phyloP scores from a whole-genome alignment of 1,140 invertebrate species.

The Magallana gigas region DNA sequence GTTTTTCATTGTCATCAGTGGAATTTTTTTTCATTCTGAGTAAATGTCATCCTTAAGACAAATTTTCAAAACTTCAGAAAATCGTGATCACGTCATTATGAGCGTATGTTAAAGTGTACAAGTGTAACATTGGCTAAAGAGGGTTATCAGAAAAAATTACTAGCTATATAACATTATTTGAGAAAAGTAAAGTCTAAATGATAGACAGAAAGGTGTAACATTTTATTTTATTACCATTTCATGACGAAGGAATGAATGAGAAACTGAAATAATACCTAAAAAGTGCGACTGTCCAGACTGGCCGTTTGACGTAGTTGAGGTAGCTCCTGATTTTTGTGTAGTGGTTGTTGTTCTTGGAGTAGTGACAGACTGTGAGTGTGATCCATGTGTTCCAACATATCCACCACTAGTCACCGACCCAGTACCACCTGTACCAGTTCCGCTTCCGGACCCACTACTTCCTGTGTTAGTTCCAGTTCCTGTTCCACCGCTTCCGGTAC shows the following conservation, averaged over 20 bases:
- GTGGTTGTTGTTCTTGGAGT: background rate
- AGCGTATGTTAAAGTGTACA: background rate
- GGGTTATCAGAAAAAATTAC: background rate
- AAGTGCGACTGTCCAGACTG: slow-evolving; percentile 1
- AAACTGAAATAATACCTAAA: background rate
- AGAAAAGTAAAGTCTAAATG: background rate
- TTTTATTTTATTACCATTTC: background rate
- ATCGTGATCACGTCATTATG: background rate
- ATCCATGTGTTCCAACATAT: background rate
- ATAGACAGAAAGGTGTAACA: background rate
- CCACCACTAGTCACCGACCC: background rate
- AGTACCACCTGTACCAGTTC: background rate
- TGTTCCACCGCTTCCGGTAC: background rate
- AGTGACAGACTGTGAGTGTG: background rate
- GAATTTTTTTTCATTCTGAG: no score
- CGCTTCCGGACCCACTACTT: slow-evolving; percentile 59
- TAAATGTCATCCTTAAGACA: background rate
- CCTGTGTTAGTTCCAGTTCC: slow-evolving; percentile 59
- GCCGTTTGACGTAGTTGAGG: background rate
- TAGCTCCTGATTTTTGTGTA: background rate
- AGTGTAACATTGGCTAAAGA: no score
- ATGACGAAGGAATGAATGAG: no score
- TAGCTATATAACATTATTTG: background rate
- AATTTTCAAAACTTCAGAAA: background rate
- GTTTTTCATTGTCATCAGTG: no score